Conservation (phyloP, 2,113 vertebrate genomes). For the Micromys minutus region DNA sequence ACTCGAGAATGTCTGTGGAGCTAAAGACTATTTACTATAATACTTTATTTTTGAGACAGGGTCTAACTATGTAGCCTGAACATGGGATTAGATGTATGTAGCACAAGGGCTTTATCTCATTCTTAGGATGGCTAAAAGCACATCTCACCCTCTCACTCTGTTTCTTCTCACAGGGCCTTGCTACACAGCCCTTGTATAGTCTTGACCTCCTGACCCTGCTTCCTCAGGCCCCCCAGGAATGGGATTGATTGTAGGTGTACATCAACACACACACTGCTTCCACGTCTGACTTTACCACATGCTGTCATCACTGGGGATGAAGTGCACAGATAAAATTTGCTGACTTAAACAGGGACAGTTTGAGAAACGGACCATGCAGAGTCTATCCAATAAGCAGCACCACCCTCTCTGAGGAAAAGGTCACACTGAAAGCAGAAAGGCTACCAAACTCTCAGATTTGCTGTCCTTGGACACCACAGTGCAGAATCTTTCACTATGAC, state of each 20-base stretch:
- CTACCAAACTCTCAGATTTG: not conserved
- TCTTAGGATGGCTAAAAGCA: not conserved
- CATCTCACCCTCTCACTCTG: not conserved
- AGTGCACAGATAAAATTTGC: not conserved
- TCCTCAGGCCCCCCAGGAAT: not conserved
- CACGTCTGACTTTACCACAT: not conserved
- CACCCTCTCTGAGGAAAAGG: not conserved
- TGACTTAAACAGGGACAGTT: not conserved
- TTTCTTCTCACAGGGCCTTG: not conserved
- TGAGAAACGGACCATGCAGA: not conserved
- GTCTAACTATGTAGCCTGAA: not conserved
- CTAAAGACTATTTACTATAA: not conserved
- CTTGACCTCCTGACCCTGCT: not conserved
- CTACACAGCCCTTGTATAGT: not conserved
- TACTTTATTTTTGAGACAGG: not conserved
- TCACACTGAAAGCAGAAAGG: not conserved
- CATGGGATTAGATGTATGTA: not conserved
- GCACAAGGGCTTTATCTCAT: not conserved
- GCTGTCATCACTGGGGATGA: not conserved
- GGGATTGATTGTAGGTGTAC: not conserved
- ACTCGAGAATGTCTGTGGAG: not conserved
- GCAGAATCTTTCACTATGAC: not conserved
- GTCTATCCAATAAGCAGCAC: rapidly evolving
- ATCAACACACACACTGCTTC: not conserved
- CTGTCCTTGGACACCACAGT: not conserved